Conservation (phyloP, 2,113 vertebrate species). For the Edolisoma coerulescens region DNA sequence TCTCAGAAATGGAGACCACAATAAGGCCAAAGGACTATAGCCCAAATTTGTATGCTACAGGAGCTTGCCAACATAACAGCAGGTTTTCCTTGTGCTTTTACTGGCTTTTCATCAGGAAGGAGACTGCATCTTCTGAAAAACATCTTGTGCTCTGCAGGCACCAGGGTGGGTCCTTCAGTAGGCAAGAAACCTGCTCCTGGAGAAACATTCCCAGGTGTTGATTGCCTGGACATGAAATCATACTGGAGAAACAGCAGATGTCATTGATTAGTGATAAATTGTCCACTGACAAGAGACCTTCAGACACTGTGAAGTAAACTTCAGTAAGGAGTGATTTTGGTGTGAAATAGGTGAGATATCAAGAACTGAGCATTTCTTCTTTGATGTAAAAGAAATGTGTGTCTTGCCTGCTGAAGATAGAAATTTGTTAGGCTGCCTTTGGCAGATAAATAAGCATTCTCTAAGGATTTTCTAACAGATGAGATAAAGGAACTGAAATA, state of each 20-base stretch:
- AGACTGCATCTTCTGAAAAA: background rate
- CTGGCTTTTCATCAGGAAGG: background rate
- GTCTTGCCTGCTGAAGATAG: background rate
- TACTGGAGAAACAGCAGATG: background rate
- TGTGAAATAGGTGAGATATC: background rate
- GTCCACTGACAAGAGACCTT: background rate
- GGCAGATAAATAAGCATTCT: background rate
- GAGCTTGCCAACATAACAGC: background rate
- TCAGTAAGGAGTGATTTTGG: background rate
- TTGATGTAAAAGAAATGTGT: background rate
- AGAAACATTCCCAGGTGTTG: background rate
- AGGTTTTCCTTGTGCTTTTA: background rate
- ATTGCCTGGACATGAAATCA: background rate
- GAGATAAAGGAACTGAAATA: background rate
- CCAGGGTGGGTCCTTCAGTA: background rate
- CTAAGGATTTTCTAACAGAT: background rate
- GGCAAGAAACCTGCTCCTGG: background rate
- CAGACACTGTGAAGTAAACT: background rate
- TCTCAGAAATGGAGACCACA: background rate
- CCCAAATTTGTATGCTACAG: background rate
- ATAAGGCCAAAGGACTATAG: background rate
- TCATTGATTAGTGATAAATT: background rate
- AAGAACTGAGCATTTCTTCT: background rate
- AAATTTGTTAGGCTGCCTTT: background rate
- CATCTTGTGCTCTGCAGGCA: background rate